Conservation (phyloP, 1,140 invertebrate genomes). For the Chionoecetes opilio region DNA sequence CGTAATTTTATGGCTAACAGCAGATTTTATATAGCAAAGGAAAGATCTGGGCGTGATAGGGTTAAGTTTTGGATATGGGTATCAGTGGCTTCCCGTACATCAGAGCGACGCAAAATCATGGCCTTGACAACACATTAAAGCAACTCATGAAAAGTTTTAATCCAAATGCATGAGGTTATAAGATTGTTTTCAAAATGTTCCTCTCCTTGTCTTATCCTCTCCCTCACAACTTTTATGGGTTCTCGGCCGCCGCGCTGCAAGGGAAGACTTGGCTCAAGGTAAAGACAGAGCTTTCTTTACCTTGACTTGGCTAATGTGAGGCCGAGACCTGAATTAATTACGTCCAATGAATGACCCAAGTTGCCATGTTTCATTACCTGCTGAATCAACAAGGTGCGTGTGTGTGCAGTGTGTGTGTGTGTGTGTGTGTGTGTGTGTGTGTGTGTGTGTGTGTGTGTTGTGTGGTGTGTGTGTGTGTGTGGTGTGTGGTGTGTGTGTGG, state of each 20-base stretch:
- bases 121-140: background rate
- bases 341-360: background rate
- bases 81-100: too few relatives aligned
- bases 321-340: background rate
- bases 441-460: too few relatives aligned
- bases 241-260: background rate
- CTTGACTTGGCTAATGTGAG: background rate
- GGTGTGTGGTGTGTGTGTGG: constrained; percentile 38
- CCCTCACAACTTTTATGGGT: too few relatives aligned
- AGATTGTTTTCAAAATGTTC: background rate
- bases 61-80: too few relatives aligned
- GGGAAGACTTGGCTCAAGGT: background rate
- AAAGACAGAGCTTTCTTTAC: too few relatives aligned
- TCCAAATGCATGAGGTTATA: background rate
- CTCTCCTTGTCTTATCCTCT: too few relatives aligned
- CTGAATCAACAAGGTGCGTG: background rate
- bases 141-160: background rate
- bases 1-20: too few relatives aligned
- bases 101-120: too few relatives aligned
- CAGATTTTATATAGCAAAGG: too few relatives aligned
- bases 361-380: background rate
- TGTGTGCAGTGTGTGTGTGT: too few relatives aligned
- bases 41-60: too few relatives aligned
- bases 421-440: too few relatives aligned
- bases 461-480: constrained; percentile 40